These are phyloP conservation scores for Cyaniris semiargus DNA, from an alignment of 2,888 invertebrate species.

Conservation along the genomic window DNA sequence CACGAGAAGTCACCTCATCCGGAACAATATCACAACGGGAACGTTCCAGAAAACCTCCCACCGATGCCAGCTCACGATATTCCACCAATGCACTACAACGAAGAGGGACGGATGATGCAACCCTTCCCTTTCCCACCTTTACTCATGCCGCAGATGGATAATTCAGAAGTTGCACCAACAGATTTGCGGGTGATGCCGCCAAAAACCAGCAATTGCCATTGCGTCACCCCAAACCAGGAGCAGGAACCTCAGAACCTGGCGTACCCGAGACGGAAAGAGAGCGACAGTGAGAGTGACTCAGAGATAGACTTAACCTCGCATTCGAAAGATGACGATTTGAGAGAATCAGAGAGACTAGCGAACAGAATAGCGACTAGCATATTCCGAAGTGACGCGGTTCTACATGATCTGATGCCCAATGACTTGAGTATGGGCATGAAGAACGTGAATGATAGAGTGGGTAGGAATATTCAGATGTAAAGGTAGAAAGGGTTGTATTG, in stretches of 20 bases:
- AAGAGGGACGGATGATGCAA: slow-evolving; percentile 64
- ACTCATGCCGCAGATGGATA: slow-evolving; percentile 62
- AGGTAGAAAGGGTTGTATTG: slow-evolving; percentile 28
- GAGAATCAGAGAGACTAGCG: slow-evolving; percentile 69
- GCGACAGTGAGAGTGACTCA: slow-evolving; percentile 72
- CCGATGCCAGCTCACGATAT: slow-evolving; percentile 57
- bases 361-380: slow-evolving; percentile 72
- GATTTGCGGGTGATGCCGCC: slow-evolving; percentile 66
- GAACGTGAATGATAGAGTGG: slow-evolving; percentile 53
- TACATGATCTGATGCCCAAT: slow-evolving; percentile 74
- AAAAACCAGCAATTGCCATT: slow-evolving; percentile 61
- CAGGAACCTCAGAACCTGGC: slow-evolving; percentile 70
- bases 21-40: slow-evolving; percentile 62
- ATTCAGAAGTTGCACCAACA: slow-evolving; percentile 64
- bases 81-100: slow-evolving; percentile 58
- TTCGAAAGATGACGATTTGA: slow-evolving; percentile 72
- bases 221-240: slow-evolving; percentile 48
- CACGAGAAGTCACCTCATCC: slow-evolving; percentile 60
- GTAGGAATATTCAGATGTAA: slow-evolving; percentile 60
- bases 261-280: slow-evolving; percentile 59
- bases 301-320: slow-evolving; percentile 78
- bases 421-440: slow-evolving; percentile 72
- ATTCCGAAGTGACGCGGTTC: slow-evolving; percentile 67
- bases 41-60: slow-evolving; percentile 52
- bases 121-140: slow-evolving; percentile 64